A percentile compares a stretch with the other conserved stretches of the same genome.
These are phyloP conservation scores for Neopipo cinnamomea DNA, from an alignment of 2,113 vertebrate genomes.

Conservation along the genomic window DNA sequence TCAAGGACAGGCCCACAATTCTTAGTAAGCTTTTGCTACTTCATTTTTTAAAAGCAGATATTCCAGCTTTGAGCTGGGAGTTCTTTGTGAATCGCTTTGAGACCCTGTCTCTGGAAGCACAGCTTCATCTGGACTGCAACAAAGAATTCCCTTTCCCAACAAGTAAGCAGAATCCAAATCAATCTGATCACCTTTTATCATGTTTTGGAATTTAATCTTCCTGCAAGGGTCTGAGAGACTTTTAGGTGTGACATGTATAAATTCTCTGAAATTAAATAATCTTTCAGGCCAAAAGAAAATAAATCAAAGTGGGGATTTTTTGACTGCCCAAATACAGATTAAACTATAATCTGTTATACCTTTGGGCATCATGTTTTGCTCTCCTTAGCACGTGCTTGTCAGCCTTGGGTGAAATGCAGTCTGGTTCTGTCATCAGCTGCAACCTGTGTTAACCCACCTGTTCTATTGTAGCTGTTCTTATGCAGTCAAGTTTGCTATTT, in stretches of 20 bases:
- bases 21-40: slow-evolving; percentile 95
- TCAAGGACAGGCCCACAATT: slow-evolving; percentile 94
- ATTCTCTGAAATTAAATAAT: background rate
- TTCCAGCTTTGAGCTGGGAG: slow-evolving; percentile 98
- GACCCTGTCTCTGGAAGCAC: slow-evolving; percentile 96
- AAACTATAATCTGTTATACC: background rate
- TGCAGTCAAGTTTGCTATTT: background rate
- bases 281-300: background rate
- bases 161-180: slow-evolving; percentile 78
- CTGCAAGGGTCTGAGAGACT: background rate
- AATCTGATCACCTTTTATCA: background rate
- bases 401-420: background rate
- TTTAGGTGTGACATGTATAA: background rate
- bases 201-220: background rate
- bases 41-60: slow-evolving; percentile 93
- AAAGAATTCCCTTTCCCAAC: slow-evolving; percentile 99
- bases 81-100: slow-evolving; percentile 99
- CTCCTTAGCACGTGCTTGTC: background rate
- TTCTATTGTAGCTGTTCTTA: background rate
- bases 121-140: slow-evolving; percentile 98
- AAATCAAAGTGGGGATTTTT: background rate
- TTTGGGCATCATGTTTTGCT: background rate
- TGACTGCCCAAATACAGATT: background rate
- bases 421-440: background rate
- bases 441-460: background rate